Evolutionary conservation across 2,113 vertebrate genomes (phyloP), one percentile per base, ranked within the genome.

Genomic region (Zapus hudsonius): DNA sequence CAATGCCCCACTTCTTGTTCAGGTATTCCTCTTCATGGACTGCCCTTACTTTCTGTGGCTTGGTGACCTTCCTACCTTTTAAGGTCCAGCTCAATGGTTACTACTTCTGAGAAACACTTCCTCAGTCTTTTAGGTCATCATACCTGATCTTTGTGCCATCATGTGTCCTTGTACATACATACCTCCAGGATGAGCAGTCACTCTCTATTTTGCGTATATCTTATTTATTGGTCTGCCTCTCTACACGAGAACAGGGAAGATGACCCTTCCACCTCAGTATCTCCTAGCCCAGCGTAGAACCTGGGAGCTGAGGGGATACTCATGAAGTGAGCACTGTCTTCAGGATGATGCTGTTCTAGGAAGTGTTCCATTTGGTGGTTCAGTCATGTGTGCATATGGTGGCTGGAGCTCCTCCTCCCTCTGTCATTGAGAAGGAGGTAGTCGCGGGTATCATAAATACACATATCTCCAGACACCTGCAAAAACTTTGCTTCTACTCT

Each of bases 301-400:
- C 44, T 29, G 13, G 81, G 44, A 73, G 9, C 40, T 61, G 75
- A n/a, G 4, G n/a, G 57, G 38, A 4, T 20, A 19, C 11, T 73
- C 16, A 22, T 19, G 61, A 52, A 7, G 27, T 67, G 22, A 75
- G n/a, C n/a, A 7, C 3, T 33, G 31, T 36, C 47, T 73, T 88
- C 0, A 27, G 70, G 36, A 59, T 12, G 0, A 17, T 15, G 66
- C 52, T 27, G 7, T 20, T 59, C 15, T 59, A 31, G 40, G 33
- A 92, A 16, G 12, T 25, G 38, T 83, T 47, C 40, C 29, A n/a
- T 59, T 42, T 20, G 25, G 29, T 13, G 61, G 27, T 80, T 70
- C 0, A 1, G 66, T 72, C 16, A 36, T 6, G 2, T 20, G 47
- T 23, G 59, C 23, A 1, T 27, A 38, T 23, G 47, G 7, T 1